Percentiles rank a stretch among this genome's conserved stretches.
phyloP scores from a whole-genome alignment of 2,797 vertebrate genomes.

The Synaphobranchus kaupii region DNA sequence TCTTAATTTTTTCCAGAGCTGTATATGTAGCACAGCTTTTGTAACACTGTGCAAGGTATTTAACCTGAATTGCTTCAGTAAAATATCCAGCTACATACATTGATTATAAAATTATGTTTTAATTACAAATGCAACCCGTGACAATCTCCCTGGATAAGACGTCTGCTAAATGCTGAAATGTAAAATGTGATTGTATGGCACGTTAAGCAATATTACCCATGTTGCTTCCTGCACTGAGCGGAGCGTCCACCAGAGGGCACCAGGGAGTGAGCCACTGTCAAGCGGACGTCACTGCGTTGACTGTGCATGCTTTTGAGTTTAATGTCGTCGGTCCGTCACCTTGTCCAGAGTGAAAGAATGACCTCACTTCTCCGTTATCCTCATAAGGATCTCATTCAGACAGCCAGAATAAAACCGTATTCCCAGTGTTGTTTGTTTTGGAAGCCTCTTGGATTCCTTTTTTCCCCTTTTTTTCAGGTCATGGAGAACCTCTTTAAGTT shows the following conservation, averaged over 20 bases:
- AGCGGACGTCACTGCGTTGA: not conserved
- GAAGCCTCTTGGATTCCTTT: not conserved
- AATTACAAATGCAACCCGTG: no score
- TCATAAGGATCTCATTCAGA: not conserved
- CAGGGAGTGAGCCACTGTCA: not conserved
- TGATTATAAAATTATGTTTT: not conserved
- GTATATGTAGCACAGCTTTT: not conserved
- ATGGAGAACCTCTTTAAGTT: constrained; percentile 90
- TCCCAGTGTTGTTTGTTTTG: not conserved
- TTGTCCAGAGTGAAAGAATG: not conserved
- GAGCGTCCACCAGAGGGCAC: not conserved
- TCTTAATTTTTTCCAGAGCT: no score
- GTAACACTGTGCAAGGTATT: not conserved
- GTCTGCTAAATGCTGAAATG: not conserved
- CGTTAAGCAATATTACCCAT: not conserved
- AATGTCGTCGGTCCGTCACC: not conserved
- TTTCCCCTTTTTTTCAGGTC: constrained; percentile 65
- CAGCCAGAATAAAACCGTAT: not conserved
- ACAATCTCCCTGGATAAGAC: not conserved
- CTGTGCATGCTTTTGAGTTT: not conserved
- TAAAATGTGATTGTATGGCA: not conserved
- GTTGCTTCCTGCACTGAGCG: not conserved
- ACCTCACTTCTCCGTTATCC: not conserved
- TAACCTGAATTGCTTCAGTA: not conserved
- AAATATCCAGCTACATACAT: not conserved